Evolutionary conservation across 2,113 vertebrate species (phyloP).

Genomic region (Ceuthmochares aereus): DNA sequence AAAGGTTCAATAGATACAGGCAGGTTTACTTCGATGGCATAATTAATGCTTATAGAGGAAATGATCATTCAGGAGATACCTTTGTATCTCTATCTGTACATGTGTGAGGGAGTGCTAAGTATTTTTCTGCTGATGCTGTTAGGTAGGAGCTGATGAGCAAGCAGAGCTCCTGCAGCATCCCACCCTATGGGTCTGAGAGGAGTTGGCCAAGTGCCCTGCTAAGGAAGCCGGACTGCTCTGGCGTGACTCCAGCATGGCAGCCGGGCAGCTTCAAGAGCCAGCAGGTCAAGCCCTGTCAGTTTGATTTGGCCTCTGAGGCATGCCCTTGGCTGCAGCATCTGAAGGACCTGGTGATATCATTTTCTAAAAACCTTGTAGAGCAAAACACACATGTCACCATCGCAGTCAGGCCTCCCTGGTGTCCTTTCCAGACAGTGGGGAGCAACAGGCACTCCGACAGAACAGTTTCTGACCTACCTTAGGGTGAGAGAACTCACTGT

Average conservation of each 20-base stretch:
- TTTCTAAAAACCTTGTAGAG: not conserved
- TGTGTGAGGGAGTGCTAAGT: not conserved
- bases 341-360: not conserved
- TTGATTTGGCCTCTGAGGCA: not conserved
- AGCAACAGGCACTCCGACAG: not conserved
- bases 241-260: not conserved
- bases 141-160: not conserved
- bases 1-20: not conserved
- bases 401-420: not conserved
- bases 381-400: not conserved
- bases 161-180: not conserved
- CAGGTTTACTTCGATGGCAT: not conserved
- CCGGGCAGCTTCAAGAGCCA: not conserved
- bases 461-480: not conserved
- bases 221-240: not conserved
- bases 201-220: fast-evolving
- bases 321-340: not conserved
- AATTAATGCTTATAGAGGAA: not conserved
- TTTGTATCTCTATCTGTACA: not conserved
- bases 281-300: not conserved
- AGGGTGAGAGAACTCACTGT: not conserved
- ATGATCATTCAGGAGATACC: not conserved
- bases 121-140: not conserved
- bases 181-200: fast-evolving
- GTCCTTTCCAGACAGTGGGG: not conserved